Evolutionary conservation across 2,888 invertebrate species (phyloP).

Genomic region (Mythimna lalbum): DNA sequence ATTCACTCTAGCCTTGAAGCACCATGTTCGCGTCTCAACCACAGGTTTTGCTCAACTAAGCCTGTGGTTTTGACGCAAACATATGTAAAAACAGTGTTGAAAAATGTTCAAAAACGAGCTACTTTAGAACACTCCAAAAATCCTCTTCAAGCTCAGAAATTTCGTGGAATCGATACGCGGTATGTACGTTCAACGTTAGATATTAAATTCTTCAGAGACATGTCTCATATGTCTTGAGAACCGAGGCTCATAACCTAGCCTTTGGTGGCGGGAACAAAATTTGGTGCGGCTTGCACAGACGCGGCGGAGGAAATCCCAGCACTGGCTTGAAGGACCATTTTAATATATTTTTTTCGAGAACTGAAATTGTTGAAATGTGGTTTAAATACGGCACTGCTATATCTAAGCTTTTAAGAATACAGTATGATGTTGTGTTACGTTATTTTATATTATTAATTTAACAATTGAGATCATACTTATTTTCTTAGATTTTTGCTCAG

Average conservation of each 20-base stretch:
- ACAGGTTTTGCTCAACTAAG: too few relatives aligned
- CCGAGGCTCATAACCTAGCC: conserved; percentile 47
- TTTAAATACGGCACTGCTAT: neutral
- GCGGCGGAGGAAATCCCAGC: conserved; percentile 15
- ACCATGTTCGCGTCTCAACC: too few relatives aligned
- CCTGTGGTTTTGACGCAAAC: too few relatives aligned
- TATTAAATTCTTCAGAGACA: conserved; percentile 70
- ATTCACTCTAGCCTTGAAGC: too few relatives aligned
- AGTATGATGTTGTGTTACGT: too few relatives aligned
- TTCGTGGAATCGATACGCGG: conserved; percentile 51
- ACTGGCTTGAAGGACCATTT: conserved; percentile 4
- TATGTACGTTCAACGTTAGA: conserved; percentile 55
- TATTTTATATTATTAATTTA: too few relatives aligned
- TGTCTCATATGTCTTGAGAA: conserved; percentile 57
- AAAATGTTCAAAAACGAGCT: neutral
- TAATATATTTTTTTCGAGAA: conserved; percentile 1
- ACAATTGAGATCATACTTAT: too few relatives aligned
- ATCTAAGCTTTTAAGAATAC: neutral
- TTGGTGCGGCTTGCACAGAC: conserved; percentile 45
- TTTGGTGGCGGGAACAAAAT: conserved; percentile 45
- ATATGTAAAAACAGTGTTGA: too few relatives aligned
- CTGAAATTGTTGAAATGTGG: neutral
- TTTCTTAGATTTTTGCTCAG: too few relatives aligned
- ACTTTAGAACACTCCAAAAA: conserved; percentile 21
- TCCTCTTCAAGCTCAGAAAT: neutral